Evolutionary conservation across 53 echinoderm and acorn worm genomes (phyloP), one percentile per base, ranked within the genome.

Genomic region (Echinometra lucunter): DNA sequence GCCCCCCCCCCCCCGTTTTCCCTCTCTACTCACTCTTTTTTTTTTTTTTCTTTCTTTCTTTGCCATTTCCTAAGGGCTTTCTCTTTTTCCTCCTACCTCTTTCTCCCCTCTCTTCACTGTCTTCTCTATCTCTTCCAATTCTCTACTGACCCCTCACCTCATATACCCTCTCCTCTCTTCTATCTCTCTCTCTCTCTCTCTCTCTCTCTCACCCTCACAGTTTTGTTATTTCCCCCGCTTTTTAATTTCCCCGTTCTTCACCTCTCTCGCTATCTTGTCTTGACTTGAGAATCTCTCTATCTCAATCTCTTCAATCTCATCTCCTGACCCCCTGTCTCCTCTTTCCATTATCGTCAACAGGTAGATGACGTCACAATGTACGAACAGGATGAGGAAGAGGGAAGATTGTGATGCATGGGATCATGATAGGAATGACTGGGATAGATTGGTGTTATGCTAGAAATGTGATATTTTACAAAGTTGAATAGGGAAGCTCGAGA

Each of bases 301-400:
- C 88, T 56, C 49, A 2, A 16, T 28, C 21, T n/a, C 32, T 69
- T 34, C 69, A 69, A 32, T 69, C 10, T 10, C 30, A 15, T 69
- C 69, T 88, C 88, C 11, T 13, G 27, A 10, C n/a, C n/a, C n/a
- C n/a, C n/a, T n/a, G n/a, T 89, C 89, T 47, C 89, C 45, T 53
- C 21, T n/a, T 69, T 69, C 69, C 69, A 69, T 69, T 69, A 32
- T 10, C 30, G 34, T 69, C 69, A 69, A 69, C 69, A 69, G 69
- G 32, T 69, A 34, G 34, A 34, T 69, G 69, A 32, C 69, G 69
- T 69, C 69, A 32, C 32, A 32, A 12, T 69, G 8, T 63, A 13
- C 13, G 53, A n/a, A n/a, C 7, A 56, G 56, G 13, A 56, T 9
- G 56, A 56, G 56, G 66, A 69, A 34, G 69, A 11, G 69, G 10